Conservation (phyloP, 1,140 invertebrate genomes). For the Leptopilina clavipes region DNA sequence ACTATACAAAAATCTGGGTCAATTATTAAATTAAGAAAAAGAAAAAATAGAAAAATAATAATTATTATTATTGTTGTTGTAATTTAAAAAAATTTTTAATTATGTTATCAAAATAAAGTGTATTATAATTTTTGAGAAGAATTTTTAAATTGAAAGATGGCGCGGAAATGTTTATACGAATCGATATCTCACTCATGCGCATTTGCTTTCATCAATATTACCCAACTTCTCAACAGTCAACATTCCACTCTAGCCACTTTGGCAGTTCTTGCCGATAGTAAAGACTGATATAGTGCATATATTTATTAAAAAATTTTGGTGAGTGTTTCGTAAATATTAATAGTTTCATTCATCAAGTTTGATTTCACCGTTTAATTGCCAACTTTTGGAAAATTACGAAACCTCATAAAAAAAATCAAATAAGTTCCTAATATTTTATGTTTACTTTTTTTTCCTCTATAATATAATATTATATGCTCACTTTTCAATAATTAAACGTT, state of each 20-base stretch:
- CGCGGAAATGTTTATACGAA: slow-evolving; percentile 2
- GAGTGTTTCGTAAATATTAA: slow-evolving; percentile 10
- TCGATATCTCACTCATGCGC: slow-evolving; percentile 16
- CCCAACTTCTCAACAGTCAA: slow-evolving; percentile 25
- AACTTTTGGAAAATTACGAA: background rate
- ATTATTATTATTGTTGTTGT: too few species aligned
- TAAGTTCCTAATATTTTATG: background rate
- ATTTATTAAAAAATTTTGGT: slow-evolving; percentile 14
- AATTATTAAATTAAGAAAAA: too few species aligned
- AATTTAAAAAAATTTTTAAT: too few species aligned
- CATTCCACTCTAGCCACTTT: background rate
- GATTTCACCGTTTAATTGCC: background rate
- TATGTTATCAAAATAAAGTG: too few species aligned
- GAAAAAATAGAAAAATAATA: too few species aligned
- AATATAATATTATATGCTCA: too few species aligned
- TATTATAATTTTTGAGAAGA: background rate
- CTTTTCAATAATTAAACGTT: too few species aligned
- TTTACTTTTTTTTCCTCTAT: too few species aligned
- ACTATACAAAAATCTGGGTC: too few species aligned
- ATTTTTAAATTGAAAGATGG: background rate
- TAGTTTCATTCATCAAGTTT: background rate
- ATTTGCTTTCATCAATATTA: background rate
- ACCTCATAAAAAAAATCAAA: background rate
- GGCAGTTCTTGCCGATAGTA: slow-evolving; percentile 13
- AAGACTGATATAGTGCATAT: background rate